phyloP scores from a whole-genome alignment of 2,888 invertebrate species.

The Pterostichus niger region DNA sequence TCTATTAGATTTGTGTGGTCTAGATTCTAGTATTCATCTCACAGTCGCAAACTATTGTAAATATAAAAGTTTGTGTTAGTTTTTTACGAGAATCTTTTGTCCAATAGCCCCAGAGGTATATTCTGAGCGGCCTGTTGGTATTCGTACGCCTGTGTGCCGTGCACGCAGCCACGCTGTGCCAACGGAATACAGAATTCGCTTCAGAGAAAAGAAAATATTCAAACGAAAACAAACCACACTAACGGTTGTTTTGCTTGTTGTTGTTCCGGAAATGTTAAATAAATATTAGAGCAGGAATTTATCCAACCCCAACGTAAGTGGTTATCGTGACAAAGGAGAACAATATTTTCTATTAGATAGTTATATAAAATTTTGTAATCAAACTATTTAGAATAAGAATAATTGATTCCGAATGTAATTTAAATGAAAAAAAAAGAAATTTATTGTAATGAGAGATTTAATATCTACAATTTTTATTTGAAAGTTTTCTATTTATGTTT shows the following conservation, averaged over 20 bases:
- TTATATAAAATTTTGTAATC: no score
- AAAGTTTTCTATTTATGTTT: no score
- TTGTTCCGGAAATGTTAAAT: slow-evolving; percentile 28
- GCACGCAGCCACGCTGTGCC: background rate
- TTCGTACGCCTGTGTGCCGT: slow-evolving; percentile 1
- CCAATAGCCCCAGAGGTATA: slow-evolving; percentile 46
- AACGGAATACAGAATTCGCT: slow-evolving; percentile 22
- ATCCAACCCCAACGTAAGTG: background rate
- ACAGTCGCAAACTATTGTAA: slow-evolving; percentile 44
- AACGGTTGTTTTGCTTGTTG: slow-evolving; percentile 8
- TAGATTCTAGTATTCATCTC: slow-evolving; percentile 10
- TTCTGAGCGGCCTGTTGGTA: slow-evolving; percentile 8
- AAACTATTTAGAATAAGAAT: no score
- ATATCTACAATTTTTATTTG: no score
- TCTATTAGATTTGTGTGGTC: background rate
- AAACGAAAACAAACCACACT: slow-evolving; percentile 25
- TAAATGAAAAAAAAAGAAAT: no score
- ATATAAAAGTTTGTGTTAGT: slow-evolving; percentile 57
- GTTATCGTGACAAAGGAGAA: background rate
- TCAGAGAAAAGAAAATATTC: slow-evolving; percentile 37
- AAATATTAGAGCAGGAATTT: slow-evolving; percentile 14
- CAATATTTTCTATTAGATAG: background rate
- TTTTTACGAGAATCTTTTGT: slow-evolving; percentile 32
- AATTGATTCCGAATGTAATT: no score
- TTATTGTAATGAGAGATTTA: no score